These are phyloP conservation scores for Perithous albicinctus DNA, from an alignment of 2,888 invertebrate genomes.

Conservation along the genomic window DNA sequence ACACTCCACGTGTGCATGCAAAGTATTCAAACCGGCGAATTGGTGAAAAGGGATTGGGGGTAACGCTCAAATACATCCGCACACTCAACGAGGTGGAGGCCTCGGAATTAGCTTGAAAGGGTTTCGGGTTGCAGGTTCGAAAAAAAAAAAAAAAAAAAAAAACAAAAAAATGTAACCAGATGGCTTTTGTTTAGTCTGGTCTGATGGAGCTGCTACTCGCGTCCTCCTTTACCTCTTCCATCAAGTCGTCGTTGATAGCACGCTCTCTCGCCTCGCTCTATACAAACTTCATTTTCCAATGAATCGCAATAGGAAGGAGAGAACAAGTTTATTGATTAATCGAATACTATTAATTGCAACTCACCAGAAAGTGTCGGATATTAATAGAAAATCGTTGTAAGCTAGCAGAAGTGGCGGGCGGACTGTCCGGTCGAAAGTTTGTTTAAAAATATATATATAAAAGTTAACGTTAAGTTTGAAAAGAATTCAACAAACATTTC, in stretches of 20 bases:
- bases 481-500: no score
- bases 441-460: no score
- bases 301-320: conserved; percentile 13
- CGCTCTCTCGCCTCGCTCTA: conserved; percentile 33
- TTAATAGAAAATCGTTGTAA: neutral
- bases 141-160: no score
- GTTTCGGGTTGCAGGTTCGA: conserved; percentile 69
- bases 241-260: conserved; percentile 58
- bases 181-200: conserved; percentile 79
- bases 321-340: conserved; percentile 29
- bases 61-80: conserved; percentile 57
- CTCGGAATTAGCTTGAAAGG: conserved; percentile 70
- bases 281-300: conserved; percentile 51
- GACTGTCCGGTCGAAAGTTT: no score
- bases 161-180: conserved; percentile 75
- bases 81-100: conserved; percentile 63
- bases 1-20: conserved; percentile 61
- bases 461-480: no score
- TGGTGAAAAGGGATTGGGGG: conserved; percentile 50
- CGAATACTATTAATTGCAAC: conserved; percentile 25
- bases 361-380: neutral
- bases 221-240: conserved; percentile 53
- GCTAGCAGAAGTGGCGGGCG: no score
- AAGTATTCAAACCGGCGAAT: conserved; percentile 63
- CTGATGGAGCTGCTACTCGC: conserved; percentile 58